A percentile compares a stretch with the other conserved stretches of the same genome.
Conservation (phyloP, 1,140 invertebrate species). For the Drosophila pruinosa region DNA sequence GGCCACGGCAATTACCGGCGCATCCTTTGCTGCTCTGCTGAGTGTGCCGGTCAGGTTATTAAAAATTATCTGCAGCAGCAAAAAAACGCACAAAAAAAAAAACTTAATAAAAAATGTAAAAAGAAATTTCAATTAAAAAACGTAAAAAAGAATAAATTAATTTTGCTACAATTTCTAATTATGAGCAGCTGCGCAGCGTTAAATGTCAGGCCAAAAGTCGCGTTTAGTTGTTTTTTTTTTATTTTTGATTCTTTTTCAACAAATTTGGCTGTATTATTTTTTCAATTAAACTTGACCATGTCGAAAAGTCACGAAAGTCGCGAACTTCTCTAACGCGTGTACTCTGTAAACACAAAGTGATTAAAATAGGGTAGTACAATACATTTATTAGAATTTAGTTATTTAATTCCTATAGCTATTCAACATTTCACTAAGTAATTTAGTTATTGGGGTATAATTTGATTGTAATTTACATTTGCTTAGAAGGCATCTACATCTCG, state of each 20-base stretch:
- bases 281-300: slow-evolving; percentile 81
- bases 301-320: slow-evolving; percentile 53
- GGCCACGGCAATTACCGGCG: slow-evolving; percentile 69
- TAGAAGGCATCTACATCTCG: not conserved
- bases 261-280: slow-evolving; percentile 69
- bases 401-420: not conserved
- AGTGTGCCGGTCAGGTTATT: slow-evolving; percentile 56
- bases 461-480: not conserved
- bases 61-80: slow-evolving; percentile 58
- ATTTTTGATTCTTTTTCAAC: slow-evolving; percentile 51
- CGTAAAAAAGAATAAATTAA: slow-evolving; percentile 76
- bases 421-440: not conserved
- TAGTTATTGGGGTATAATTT: not conserved
- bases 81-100: slow-evolving; percentile 5
- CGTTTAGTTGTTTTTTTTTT: slow-evolving; percentile 10
- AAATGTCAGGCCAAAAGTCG: slow-evolving; percentile 57
- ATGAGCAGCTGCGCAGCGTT: slow-evolving; percentile 74
- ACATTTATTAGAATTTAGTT: not conserved
- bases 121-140: slow-evolving; percentile 75
- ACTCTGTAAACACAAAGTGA: not conserved
- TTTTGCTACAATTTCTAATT: slow-evolving; percentile 67
- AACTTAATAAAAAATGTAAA: slow-evolving; percentile 24
- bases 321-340: slow-evolving; percentile 9
- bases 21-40: slow-evolving; percentile 56
- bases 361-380: not conserved